Evolutionary conservation across 1,140 invertebrate species (phyloP), one percentile per base, ranked within the genome.

Genomic region (Drosophila sproati): DNA sequence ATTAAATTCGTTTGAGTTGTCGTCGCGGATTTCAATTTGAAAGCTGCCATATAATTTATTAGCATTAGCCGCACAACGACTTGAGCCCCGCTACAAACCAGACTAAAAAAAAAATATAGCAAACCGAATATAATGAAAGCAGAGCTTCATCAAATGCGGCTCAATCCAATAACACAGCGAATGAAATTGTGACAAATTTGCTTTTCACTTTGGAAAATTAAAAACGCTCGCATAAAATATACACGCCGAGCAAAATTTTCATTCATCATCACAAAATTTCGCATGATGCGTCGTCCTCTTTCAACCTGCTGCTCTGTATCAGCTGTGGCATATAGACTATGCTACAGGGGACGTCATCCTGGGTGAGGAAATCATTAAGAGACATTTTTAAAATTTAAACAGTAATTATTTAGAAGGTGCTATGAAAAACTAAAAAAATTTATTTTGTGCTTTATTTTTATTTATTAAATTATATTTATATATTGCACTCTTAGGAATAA

Each of bases 191-290:
- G 82, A 87, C 82, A 87, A 87, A 87, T 87, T 87, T 87, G 83
- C 83, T 88, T 88, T 87, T 87, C 82, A 87, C 82, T 87, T 87
- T 87, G 83, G 61, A 82, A 87, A 87, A 87, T 87, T 87, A 87
- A 87, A 87, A 87, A 88, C 80, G 75, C 67, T 69, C 82, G 76
- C 78, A 86, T 81, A 86, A 86, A 76, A 72, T 77, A 77, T 71
- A 74, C 59, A 63, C 57, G 56, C 48, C 47, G 48, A 64, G 55
- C 56, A 34, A 67, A 55, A 57, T 74, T 70, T 87, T 80, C 82
- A 87, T 87, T 87, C 80, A 87, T 88, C 82, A 87, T 87, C 82
- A 60, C 45, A 82, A 77, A 82, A 82, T 77, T 71, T 80, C 72
- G 57, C 70, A 66, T 77, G 62, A 80, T 83, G 80, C 52, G 57